Percentiles rank a stretch among this genome's conserved stretches.
Evolutionary conservation across 2,888 invertebrate species (phyloP).

Genomic region (Adela reaumurella): DNA sequence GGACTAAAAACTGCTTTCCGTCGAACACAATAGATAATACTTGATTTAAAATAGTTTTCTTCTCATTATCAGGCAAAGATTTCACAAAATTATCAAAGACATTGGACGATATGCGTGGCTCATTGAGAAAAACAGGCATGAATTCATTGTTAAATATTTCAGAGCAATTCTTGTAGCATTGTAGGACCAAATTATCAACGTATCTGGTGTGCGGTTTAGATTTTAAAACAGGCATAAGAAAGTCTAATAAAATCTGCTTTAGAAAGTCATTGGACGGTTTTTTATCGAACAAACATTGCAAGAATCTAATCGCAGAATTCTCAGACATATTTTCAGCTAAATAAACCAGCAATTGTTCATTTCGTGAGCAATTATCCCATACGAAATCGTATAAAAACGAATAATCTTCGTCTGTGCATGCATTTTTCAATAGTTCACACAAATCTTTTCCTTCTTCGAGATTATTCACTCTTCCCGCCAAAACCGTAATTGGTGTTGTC

Average conservation of each 20-base stretch:
- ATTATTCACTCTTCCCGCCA: neutral
- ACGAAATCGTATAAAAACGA: neutral
- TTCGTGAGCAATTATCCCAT: neutral
- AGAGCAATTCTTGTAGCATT: constrained; percentile 17
- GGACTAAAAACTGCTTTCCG: constrained; percentile 20
- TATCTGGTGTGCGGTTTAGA: constrained; percentile 17
- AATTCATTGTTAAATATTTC: constrained; percentile 17
- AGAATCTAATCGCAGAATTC: neutral
- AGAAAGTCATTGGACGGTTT: constrained; percentile 16
- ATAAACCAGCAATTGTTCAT: neutral
- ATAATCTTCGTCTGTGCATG: neutral
- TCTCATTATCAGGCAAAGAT: constrained; percentile 15
- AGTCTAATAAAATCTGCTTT: constrained; percentile 14
- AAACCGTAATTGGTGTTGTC: neutral
- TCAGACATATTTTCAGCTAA: neutral
- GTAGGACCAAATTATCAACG: constrained; percentile 24
- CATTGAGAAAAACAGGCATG: constrained; percentile 20
- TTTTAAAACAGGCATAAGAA: constrained; percentile 23
- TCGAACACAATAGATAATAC: constrained; percentile 19
- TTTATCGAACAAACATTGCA: neutral
- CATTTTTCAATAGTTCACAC: neutral
- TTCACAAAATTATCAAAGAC: constrained; percentile 25
- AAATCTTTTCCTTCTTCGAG: neutral
- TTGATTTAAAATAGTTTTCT: constrained; percentile 16
- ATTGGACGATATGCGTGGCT: constrained; percentile 19